phyloP scores from a whole-genome alignment of 2,113 vertebrate genomes.

The Pelvicachromis taeniatus region DNA sequence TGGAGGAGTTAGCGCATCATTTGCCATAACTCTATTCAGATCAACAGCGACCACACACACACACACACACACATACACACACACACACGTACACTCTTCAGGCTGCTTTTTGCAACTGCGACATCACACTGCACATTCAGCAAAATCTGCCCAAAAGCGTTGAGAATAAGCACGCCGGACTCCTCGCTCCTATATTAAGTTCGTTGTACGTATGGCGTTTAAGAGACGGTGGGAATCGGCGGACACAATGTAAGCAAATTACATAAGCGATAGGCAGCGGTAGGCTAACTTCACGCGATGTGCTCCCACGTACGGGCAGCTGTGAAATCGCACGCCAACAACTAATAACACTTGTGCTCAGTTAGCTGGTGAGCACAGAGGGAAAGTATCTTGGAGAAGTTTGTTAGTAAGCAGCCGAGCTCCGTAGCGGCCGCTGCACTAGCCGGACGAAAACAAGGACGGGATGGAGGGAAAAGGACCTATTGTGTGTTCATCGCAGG shows the following conservation, averaged over 20 bases:
- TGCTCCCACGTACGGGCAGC: background rate
- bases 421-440: background rate
- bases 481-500: slow-evolving; percentile 21
- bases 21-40: slow-evolving; percentile 16
- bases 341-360: too few relatives aligned
- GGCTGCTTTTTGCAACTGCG: slow-evolving; percentile 54
- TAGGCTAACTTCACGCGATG: background rate
- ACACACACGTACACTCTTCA: background rate
- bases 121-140: slow-evolving; percentile 32
- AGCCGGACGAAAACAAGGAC: slow-evolving; percentile 13
- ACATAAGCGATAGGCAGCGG: background rate
- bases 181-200: background rate
- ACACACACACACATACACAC: slow-evolving; percentile 9
- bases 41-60: slow-evolving; percentile 27
- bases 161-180: background rate
- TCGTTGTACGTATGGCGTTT: background rate
- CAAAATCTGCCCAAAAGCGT: background rate
- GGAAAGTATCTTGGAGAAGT: slow-evolving; percentile 26
- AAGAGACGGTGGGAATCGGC: background rate
- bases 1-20: slow-evolving; percentile 1
- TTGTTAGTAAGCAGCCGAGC: slow-evolving; percentile 4
- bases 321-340: background rate
- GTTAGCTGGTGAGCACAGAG: background rate
- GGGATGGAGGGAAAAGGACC: slow-evolving; percentile 55
- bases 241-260: background rate